Base-by-base conservation (phyloP, 2,888 invertebrate species). In the Hermodice carunculata region DNA sequence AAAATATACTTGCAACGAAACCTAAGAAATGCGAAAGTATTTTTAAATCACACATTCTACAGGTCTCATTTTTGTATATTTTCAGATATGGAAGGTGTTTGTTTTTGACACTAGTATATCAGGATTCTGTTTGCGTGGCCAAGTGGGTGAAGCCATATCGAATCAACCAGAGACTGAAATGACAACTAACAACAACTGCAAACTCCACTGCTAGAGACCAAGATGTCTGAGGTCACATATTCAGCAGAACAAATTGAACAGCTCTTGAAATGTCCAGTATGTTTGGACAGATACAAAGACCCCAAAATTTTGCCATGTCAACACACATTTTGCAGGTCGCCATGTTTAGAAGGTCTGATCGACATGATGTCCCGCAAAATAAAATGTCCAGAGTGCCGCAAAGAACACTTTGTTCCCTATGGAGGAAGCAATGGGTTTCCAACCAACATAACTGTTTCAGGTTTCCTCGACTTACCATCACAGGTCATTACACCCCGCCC, bases 291-390 rank as follows among this genome's bases (percentile, higher is more conserved):
- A 82, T 99, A 94, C 88, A 90, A 94, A 81, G 95, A 95, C 86
- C 99, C 99, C n/a, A 98, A 98, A 89, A 90, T 99, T 85, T 88
- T 99, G 85, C 98, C 98, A 91, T 98, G 98, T 87, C 98, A 99
- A 89, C 99, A 99, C 91, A 98, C 98, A 81, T 98, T 96, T 88
- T 99, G 99, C 86, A 94, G 96, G 93, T 95, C 96, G 84, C 98
- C 98, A 60, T 99, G 99, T 87, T 93, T 99, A 91, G 79, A 81
- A 57, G 81, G 97, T 73, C 90, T 98, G 56, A 94, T 96, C 83
- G 96, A 96, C 52, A 49, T 51, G n/a, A 46, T 64, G n/a, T 68
- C 69, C 3, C 67, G 76, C 11, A 71, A 96, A 91, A 94, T 97
- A 69, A 96, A 96, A 90, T 98, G 98, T 89, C 98, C 98, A 83